A percentile compares a stretch with the other conserved stretches of the same genome.
phyloP scores from a whole-genome alignment of 2,113 vertebrate species.

The Speoplatyrhinus poulsoni region DNA sequence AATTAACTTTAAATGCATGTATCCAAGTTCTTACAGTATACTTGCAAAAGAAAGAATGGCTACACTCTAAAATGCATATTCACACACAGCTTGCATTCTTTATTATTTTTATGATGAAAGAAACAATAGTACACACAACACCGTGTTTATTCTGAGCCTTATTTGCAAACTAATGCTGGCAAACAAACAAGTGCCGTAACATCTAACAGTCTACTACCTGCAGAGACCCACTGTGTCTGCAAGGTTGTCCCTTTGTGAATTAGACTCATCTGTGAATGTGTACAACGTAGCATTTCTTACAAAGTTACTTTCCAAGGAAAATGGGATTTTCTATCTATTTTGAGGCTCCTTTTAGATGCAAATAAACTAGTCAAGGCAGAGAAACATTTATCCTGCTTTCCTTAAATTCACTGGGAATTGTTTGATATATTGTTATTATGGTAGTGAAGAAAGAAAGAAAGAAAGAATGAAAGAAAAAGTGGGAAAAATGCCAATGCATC shows the following conservation, averaged over 20 bases:
- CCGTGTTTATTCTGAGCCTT: conserved; percentile 35
- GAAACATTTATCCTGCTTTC: conserved; percentile 37
- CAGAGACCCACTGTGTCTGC: conserved; percentile 49
- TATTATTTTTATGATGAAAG: conserved; percentile 12
- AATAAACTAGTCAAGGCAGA: conserved; percentile 64
- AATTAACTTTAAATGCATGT: neutral
- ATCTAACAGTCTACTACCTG: conserved; percentile 37
- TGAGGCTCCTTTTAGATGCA: conserved; percentile 68
- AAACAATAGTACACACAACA: conserved; percentile 39
- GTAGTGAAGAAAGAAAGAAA: conserved; percentile 19
- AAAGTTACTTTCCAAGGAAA: conserved; percentile 71
- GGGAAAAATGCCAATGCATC: neutral
- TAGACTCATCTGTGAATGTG: conserved; percentile 56
- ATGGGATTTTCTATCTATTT: conserved; percentile 69
- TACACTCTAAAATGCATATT: conserved; percentile 5
- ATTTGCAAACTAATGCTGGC: conserved; percentile 45
- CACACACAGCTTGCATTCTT: neutral
- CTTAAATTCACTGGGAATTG: conserved; percentile 69
- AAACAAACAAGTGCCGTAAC: conserved; percentile 33
- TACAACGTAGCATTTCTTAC: conserved; percentile 57
- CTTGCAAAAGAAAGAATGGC: conserved; percentile 6
- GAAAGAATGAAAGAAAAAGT: neutral
- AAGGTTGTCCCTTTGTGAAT: conserved; percentile 48
- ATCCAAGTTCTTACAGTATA: conserved; percentile 5
- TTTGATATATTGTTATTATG: conserved; percentile 73